Base-by-base conservation (phyloP, 1,140 invertebrate species). In the Drosophila pandora region DNA sequence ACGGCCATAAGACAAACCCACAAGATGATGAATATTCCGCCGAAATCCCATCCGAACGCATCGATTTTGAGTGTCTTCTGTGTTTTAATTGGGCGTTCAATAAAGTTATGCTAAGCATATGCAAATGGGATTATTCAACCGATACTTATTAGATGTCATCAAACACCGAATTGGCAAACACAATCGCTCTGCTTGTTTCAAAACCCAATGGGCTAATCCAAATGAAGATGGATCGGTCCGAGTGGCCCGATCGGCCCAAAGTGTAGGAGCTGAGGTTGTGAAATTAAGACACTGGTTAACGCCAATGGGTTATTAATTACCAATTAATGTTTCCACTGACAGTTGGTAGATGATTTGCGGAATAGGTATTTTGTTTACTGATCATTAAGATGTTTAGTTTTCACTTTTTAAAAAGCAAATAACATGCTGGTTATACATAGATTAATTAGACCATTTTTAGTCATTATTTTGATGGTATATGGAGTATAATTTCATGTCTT, bases 101-200 rank as follows among this genome's bases (percentile, higher is more conserved):
- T 52, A 50, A 23, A 21, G 8, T 13, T 21, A 68, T 69, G 65
- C 41, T 69, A 68, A 56, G n/a, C 63, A 49, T 56, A 68, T 68
- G 50, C 63, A 69, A 69, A 69, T 69, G 32, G 25, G 41, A 55
- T 68, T 56, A 57, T 69, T 56, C 65, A 68, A 48, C 25, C 50
- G 25, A 56, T 56, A 68, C 37, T 48, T 32, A 56, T 7, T 25
- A 50, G 13, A 23, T 56, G 23, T 67, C 32, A 56, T 69, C 41
- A 47, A 43, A 56, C 32, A 48, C 48, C 32, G 28, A 43, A 56
- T 62, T 57, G 52, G 52, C 52, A 23, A 30, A 22, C 53, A 21
- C n/a, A 34, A 22, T 8, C 28, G 62, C 65, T 34, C 65, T 55
- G 17, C n/a, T 45, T 17, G 8, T 54, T 54, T 32, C 5, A 39